Conservation (phyloP, 2,888 invertebrate species). For the Troilus luridus region DNA sequence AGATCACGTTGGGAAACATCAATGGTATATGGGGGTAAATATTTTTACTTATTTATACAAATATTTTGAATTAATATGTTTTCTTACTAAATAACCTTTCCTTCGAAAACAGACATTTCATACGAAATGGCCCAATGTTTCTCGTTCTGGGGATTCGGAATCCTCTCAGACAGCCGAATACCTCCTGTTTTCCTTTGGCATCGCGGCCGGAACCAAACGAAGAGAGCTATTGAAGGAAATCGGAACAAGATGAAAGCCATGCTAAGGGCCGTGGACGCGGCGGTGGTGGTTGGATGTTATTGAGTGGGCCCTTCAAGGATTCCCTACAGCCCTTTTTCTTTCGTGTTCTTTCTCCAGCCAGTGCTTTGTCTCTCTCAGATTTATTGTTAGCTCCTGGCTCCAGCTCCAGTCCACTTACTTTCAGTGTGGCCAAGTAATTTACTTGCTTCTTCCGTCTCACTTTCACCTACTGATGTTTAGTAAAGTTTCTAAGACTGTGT, state of each 20-base stretch:
- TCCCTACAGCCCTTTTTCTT: slow-evolving; percentile 16
- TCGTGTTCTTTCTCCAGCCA: background rate
- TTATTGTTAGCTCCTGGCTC: slow-evolving; percentile 22
- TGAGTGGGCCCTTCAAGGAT: slow-evolving; percentile 2
- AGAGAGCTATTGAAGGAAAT: background rate
- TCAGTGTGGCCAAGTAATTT: background rate
- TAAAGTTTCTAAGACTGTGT: background rate
- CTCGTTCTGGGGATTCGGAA: background rate
- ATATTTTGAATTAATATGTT: no score
- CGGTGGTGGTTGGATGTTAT: background rate
- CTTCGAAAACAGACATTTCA: no score
- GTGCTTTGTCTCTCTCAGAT: background rate
- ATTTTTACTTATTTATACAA: no score
- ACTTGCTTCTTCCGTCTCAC: background rate
- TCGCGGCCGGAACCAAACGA: background rate
- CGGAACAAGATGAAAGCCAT: slow-evolving; percentile 18
- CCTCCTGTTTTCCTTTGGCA: background rate
- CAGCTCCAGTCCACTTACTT: background rate
- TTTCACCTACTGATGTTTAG: background rate
- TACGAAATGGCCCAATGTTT: background rate
- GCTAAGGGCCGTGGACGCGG: background rate
- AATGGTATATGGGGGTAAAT: no score
- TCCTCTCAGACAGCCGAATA: background rate
- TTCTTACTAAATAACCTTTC: no score
- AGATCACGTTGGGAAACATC: no score